phyloP scores from a whole-genome alignment of 2,797 vertebrate species.

The Denticeps clupeoides region DNA sequence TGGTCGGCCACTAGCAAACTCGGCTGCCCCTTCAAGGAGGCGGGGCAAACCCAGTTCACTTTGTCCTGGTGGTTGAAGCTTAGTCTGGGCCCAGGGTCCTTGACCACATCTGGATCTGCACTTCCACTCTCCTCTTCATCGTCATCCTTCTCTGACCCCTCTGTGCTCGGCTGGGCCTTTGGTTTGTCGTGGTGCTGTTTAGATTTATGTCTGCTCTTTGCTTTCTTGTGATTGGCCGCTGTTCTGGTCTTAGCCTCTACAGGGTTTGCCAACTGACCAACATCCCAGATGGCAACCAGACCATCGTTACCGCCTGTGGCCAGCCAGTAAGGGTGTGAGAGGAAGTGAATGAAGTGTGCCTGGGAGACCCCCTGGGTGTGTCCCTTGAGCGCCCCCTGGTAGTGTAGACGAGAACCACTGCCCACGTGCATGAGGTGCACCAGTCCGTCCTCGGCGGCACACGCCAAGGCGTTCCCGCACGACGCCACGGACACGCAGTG shows the following conservation, averaged over 20 bases:
- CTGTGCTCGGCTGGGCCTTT: conserved; percentile 25
- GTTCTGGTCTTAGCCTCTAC: conserved; percentile 46
- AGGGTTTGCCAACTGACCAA: conserved; percentile 44
- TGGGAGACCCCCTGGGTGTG: conserved; percentile 82
- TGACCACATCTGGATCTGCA: conserved; percentile 6
- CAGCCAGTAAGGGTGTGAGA: conserved; percentile 70
- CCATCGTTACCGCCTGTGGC: conserved; percentile 85
- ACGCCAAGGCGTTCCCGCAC: conserved; percentile 77
- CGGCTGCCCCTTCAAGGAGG: conserved; percentile 65
- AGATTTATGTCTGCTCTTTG: conserved; percentile 38
- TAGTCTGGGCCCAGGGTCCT: conserved; percentile 57
- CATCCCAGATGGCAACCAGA: conserved; percentile 77
- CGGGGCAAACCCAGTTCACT: conserved; percentile 82
- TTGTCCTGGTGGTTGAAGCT: conserved; percentile 78
- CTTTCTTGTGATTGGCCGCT: conserved; percentile 34
- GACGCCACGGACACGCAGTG: conserved; percentile 76
- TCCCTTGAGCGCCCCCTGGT: conserved; percentile 62
- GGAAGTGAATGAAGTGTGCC: conserved; percentile 67
- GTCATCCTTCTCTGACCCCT: conserved; percentile 16
- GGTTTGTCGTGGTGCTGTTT: conserved; percentile 39
- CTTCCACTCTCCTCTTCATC: not conserved
- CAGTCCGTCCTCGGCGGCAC: conserved; percentile 82
- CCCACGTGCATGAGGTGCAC: conserved; percentile 75
- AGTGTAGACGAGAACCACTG: conserved; percentile 68
- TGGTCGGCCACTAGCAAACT: conserved; percentile 83